Evolutionary conservation across 64 coral and sea anemone species (phyloP).

Genomic region (Orbicella faveolata): DNA sequence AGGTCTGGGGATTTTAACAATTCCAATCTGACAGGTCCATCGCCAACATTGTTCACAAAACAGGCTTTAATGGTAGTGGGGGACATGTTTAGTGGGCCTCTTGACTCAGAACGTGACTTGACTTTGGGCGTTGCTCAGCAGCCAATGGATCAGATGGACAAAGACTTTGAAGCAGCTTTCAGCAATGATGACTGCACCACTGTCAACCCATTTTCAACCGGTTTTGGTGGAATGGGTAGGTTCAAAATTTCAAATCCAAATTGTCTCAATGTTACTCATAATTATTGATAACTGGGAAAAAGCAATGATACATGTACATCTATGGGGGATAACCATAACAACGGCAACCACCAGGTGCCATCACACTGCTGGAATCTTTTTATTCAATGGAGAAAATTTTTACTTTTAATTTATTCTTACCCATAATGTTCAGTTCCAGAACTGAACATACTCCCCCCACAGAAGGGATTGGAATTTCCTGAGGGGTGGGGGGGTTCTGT

Average conservation of each 20-base stretch:
- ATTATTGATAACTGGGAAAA: too few relatives aligned
- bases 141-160: not conserved
- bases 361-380: too few relatives aligned
- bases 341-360: too few relatives aligned
- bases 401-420: too few relatives aligned
- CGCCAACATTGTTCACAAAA: conserved; percentile 57
- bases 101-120: conserved; percentile 36
- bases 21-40: conserved; percentile 28
- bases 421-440: too few relatives aligned
- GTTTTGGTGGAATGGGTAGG: not conserved
- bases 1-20: conserved; percentile 21
- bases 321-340: too few relatives aligned
- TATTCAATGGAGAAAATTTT: too few relatives aligned
- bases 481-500: too few relatives aligned
- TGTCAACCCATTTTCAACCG: not conserved
- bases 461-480: too few relatives aligned
- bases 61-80: conserved; percentile 55
- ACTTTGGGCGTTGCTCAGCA: not conserved
- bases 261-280: too few relatives aligned
- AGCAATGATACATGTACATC: too few relatives aligned
- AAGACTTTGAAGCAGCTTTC: conserved; percentile 68
- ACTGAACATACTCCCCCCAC: too few relatives aligned
- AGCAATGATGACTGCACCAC: conserved; percentile 8
- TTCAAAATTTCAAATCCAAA: not conserved
- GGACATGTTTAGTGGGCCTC: conserved; percentile 58